These are phyloP conservation scores for Orycteropus afer DNA, from an alignment of 2,113 vertebrate species.

Conservation along the genomic window DNA sequence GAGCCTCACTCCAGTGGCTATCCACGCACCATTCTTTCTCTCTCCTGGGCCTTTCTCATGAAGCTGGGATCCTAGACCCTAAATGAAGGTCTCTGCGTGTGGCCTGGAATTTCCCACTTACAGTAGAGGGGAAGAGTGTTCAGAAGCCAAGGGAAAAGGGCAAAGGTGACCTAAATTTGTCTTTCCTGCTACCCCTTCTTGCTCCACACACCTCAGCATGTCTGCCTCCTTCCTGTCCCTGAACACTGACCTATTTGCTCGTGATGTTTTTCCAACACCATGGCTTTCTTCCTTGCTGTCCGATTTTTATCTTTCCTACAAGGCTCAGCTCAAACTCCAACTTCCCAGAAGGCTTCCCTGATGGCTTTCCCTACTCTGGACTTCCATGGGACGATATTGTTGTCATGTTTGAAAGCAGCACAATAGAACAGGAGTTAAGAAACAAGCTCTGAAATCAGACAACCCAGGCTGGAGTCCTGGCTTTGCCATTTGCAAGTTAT, in stretches of 20 bases:
- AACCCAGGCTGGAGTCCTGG: neutral
- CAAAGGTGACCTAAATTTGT: neutral
- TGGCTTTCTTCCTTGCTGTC: neutral
- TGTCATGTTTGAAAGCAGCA: neutral
- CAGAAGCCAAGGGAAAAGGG: neutral
- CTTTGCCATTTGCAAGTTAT: neutral
- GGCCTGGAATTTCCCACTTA: neutral
- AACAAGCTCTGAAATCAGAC: neutral
- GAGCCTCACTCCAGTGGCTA: rapidly evolving
- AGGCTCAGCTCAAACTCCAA: neutral
- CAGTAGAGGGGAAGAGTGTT: neutral
- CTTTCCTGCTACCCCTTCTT: neutral
- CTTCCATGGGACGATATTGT: neutral
- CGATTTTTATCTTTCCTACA: neutral
- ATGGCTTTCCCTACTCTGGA: neutral
- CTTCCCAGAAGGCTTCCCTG: conserved; percentile 18
- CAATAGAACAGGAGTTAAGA: neutral
- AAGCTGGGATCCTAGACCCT: neutral
- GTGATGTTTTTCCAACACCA: rapidly evolving
- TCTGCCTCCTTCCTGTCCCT: neutral
- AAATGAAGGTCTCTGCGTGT: neutral
- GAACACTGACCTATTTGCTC: neutral
- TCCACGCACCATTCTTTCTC: rapidly evolving
- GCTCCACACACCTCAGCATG: rapidly evolving
- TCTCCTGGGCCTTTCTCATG: neutral